These are phyloP conservation scores for Bugula neritina DNA, from an alignment of 2,888 invertebrate genomes.

Conservation along the genomic window DNA sequence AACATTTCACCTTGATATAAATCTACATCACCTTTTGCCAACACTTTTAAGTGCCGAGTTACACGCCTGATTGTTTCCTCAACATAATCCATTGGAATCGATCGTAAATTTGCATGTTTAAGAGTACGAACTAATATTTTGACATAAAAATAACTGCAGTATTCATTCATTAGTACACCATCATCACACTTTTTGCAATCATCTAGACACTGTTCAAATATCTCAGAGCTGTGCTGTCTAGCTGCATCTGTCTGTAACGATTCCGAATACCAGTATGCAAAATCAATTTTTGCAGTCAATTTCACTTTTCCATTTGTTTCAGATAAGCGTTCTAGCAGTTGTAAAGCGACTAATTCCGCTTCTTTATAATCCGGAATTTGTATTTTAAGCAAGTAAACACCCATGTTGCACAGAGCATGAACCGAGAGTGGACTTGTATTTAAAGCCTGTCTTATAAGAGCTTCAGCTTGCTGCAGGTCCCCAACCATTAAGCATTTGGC, in stretches of 20 bases:
- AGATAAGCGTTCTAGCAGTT: neutral
- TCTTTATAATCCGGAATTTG: neutral
- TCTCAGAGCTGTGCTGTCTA: neutral
- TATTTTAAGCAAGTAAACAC: neutral
- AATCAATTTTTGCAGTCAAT: constrained; percentile 1
- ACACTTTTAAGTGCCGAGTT: neutral
- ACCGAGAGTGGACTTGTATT: neutral
- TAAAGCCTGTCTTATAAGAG: neutral
- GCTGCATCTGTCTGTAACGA: neutral
- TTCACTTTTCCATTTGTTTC: neutral
- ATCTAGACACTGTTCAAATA: neutral
- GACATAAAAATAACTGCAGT: constrained; percentile 20
- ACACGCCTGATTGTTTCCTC: neutral
- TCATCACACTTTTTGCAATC: neutral
- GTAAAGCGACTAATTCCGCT: neutral
- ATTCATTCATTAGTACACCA: neutral
- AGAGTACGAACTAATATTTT: constrained; percentile 18
- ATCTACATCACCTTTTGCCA: neutral
- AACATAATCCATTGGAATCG: neutral
- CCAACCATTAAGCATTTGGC: neutral
- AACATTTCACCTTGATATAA: neutral
- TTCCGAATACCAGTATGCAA: constrained; percentile 12
- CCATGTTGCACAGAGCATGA: constrained; percentile 14
- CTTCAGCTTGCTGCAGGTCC: neutral
- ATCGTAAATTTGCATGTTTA: neutral